Percentiles rank a stretch among this genome's conserved stretches.
phyloP scores from a whole-genome alignment of 2,797 vertebrate species.

The Trachops cirrhosus region DNA sequence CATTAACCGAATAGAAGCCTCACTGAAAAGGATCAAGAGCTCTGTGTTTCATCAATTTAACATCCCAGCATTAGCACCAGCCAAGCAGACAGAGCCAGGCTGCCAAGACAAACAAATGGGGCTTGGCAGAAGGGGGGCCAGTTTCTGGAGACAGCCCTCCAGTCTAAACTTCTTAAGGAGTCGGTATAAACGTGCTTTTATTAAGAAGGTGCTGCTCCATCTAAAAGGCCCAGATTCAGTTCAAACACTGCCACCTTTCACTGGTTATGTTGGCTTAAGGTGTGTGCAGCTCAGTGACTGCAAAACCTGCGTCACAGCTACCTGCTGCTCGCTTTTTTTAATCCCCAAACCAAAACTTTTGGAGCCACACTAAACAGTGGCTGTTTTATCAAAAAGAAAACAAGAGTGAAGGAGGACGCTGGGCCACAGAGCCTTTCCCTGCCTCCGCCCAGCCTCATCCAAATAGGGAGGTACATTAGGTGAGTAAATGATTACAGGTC shows the following conservation, averaged over 20 bases:
- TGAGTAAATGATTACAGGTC: conserved; percentile 1
- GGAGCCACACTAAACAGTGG: conserved; percentile 80
- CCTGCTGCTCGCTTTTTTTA: conserved; percentile 85
- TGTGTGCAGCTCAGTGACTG: conserved; percentile 90
- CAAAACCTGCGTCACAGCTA: conserved; percentile 95
- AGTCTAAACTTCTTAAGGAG: conserved; percentile 95
- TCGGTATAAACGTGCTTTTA: conserved; percentile 89
- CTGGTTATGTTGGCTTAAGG: conserved; percentile 92
- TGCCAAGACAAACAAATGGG: conserved; percentile 96
- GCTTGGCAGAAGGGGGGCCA: conserved; percentile 88
- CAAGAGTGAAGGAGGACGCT: conserved; percentile 64
- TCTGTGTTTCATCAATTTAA: conserved; percentile 94
- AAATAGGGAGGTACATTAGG: conserved; percentile 13
- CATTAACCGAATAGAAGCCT: conserved; percentile 85
- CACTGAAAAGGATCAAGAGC: conserved; percentile 90
- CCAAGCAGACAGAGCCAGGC: conserved; percentile 90
- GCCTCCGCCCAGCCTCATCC: conserved; percentile 40
- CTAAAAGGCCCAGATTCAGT: conserved; percentile 86
- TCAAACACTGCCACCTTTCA: conserved; percentile 96
- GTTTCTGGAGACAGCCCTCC: conserved; percentile 92
- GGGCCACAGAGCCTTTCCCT: conserved; percentile 52
- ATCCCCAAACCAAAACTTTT: conserved; percentile 54
- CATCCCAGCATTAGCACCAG: conserved; percentile 88
- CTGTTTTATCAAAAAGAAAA: conserved; percentile 81
- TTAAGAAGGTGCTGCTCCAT: conserved; percentile 85